Evolutionary conservation across 2,797 vertebrate genomes (phyloP).

Genomic region (Molothrus ater): DNA sequence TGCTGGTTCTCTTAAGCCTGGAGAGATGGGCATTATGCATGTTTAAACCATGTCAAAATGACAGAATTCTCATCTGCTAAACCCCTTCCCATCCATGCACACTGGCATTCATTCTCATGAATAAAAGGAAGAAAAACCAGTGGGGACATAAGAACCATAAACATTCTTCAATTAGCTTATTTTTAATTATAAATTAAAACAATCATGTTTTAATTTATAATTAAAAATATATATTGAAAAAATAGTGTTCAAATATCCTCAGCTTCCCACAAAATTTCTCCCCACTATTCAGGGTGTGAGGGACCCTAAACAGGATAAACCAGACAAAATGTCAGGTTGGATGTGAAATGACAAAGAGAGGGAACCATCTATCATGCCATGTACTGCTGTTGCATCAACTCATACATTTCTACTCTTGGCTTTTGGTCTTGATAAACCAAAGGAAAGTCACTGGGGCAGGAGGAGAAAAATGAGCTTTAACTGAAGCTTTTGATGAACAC

Average conservation of each 20-base stretch:
- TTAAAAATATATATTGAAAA: neutral
- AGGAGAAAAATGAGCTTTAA: neutral
- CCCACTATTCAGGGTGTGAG: neutral
- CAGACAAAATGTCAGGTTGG: neutral
- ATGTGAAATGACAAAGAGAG: rapidly evolving
- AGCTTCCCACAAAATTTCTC: neutral
- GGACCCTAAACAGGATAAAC: neutral
- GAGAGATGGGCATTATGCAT: neutral
- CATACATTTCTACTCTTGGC: neutral
- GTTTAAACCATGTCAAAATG: neutral
- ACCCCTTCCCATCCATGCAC: neutral
- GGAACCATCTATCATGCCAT: neutral
- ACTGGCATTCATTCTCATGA: neutral
- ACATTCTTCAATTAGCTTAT: neutral
- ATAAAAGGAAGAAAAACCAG: neutral
- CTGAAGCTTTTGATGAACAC: neutral
- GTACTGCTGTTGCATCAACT: rapidly evolving
- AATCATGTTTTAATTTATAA: neutral
- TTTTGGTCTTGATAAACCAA: neutral
- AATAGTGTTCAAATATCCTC: neutral
- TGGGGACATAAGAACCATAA: neutral
- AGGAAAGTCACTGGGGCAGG: neutral
- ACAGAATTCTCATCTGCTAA: neutral
- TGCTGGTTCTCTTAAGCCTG: neutral
- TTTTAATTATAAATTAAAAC: neutral